Conservation (phyloP, 2,888 invertebrate species). For the Lepidocyrtinus sp. region DNA sequence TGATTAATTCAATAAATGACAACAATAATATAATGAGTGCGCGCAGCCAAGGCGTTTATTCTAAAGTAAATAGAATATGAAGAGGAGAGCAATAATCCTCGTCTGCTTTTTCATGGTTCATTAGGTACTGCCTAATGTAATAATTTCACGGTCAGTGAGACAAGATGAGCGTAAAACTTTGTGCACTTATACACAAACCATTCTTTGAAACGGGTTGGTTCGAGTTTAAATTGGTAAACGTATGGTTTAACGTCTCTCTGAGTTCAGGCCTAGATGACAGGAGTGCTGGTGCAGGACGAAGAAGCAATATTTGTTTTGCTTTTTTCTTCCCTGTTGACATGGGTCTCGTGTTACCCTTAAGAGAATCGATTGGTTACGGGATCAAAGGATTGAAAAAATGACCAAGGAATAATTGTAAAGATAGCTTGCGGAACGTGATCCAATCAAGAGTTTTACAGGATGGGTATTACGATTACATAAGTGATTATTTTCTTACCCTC, state of each 20-base stretch:
- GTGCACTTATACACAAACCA: background rate
- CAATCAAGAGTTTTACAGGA: too few species aligned
- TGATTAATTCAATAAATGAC: slow-evolving; percentile 14
- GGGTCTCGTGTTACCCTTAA: slow-evolving; percentile 56
- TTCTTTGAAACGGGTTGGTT: too few species aligned
- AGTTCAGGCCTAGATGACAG: too few species aligned
- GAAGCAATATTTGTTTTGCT: slow-evolving; percentile 18
- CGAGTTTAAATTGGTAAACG: too few species aligned
- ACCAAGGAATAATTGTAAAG: too few species aligned
- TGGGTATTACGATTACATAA: too few species aligned
- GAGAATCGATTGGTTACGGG: slow-evolving; percentile 52
- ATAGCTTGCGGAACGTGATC: too few species aligned
- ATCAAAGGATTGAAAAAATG: slow-evolving; percentile 2
- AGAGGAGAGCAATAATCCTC: background rate
- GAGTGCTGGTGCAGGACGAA: too few species aligned
- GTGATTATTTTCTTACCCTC: too few species aligned
- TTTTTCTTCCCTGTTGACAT: slow-evolving; percentile 40
- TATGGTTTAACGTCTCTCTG: too few species aligned
- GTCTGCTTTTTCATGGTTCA: slow-evolving; percentile 39
- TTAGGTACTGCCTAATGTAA: slow-evolving; percentile 36
- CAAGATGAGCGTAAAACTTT: background rate
- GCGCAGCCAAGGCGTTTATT: background rate
- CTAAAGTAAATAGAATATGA: slow-evolving; percentile 5
- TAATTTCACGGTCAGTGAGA: slow-evolving; percentile 49
- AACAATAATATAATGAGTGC: background rate